Conservation (phyloP, 2,113 vertebrate genomes). For the Megatriorchis doriae region DNA sequence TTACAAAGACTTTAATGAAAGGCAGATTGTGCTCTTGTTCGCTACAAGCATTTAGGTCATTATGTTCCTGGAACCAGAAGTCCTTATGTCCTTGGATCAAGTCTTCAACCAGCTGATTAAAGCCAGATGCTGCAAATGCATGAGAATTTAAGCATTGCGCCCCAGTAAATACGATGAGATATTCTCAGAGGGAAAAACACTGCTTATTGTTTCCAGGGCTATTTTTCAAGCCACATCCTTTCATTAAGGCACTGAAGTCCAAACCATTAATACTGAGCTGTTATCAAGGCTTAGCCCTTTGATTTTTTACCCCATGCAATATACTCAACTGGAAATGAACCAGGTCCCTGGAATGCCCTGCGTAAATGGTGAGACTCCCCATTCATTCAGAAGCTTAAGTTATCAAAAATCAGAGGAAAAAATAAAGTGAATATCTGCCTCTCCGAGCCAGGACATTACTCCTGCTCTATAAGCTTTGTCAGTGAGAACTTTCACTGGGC, state of each 20-base stretch:
- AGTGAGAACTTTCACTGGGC: background rate
- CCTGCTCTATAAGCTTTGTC: background rate
- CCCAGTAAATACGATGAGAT: background rate
- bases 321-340: background rate
- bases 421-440: background rate
- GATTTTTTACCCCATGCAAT: background rate
- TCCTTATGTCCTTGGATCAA: background rate
- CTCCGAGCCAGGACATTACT: background rate
- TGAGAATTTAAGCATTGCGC: background rate
- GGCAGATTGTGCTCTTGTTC: background rate
- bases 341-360: background rate
- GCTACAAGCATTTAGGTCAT: background rate
- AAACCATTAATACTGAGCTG: background rate
- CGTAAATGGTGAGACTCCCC: background rate
- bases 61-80: background rate
- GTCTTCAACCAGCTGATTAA: background rate
- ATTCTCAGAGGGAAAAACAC: background rate
- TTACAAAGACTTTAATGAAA: background rate
- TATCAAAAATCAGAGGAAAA: background rate
- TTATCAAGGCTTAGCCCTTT: background rate
- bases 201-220: background rate
- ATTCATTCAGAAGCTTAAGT: background rate
- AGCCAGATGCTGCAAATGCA: background rate
- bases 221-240: background rate
- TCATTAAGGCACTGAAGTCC: background rate